Evolutionary conservation across 37 sponge, comb jelly and placozoan species (phyloP), one percentile per base, ranked within the genome.

Genomic region (Hormiphora californensis): DNA sequence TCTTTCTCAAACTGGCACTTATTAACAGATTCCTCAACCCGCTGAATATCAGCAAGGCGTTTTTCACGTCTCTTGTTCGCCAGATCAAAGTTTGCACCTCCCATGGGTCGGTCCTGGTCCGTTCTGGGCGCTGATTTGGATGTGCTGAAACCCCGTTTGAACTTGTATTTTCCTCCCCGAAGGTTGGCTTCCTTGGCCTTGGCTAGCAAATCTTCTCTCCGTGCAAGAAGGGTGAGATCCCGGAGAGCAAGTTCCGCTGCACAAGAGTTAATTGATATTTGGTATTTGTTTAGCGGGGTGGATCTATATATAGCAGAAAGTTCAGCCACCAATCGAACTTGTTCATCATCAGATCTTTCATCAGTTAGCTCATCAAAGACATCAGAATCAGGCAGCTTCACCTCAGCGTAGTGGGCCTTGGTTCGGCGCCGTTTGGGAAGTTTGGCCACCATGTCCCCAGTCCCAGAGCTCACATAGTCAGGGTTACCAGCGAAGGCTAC

Each of bases 351-450:
- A 28, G 46, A 27, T 15, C 81, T 1, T 27, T 43, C 81, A 19
- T 73, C 81, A 21, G 81, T 73, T 19, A 27, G 43, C 41, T 73
- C 81, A 22, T 43, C 44, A 73, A 73, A 73, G n/a, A 73, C 38
- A 43, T 73, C 81, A 28, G 40, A 23, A 1, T n/a, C 17, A 21
- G 81, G 81, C 38, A 73, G 25, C 46, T 73, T 33, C 81, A 73
- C 81, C 46, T 73, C 46, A 11, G 46, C 81, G 44, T 73, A 73
- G 38, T 40, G 43, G 28, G 81, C 46, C 81, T 73, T 73, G 44
- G 23, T 39, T 39, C n/a, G 12, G 0, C 81, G 41, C 0, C 81
- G 81, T 39, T 33, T 27, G 17, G 81, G 32, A 9, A 27, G 12
- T 19, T 2, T 34, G 17, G 23, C 59, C 28, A 73, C 40, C 81